phyloP scores from a whole-genome alignment of 1,140 invertebrate genomes.

The Eupristina koningsbergeri region DNA sequence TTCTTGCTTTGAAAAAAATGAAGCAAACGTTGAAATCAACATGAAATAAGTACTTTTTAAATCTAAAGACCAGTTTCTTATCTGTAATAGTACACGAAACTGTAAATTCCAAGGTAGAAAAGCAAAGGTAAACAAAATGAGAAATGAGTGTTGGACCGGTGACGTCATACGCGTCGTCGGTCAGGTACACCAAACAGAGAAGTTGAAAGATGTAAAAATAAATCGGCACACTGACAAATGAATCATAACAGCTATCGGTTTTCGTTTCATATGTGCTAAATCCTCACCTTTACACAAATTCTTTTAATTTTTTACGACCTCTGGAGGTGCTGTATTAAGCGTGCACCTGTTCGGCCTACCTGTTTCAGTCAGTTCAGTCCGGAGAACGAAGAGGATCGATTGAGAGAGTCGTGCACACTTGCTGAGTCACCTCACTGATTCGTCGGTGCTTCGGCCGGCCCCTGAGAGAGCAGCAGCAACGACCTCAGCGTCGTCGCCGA shows the following conservation, averaged over 20 bases:
- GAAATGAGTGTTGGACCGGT: slow-evolving; percentile 10
- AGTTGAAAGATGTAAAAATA: not conserved
- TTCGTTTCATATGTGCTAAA: too few species aligned
- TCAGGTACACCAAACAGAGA: not conserved
- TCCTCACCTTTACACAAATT: too few species aligned
- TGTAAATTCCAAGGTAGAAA: not conserved
- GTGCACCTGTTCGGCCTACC: too few species aligned
- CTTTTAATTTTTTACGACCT: too few species aligned
- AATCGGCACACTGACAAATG: not conserved
- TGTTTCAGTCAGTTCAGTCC: too few species aligned
- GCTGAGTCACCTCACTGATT: not conserved
- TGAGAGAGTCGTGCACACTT: not conserved
- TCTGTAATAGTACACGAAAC: not conserved
- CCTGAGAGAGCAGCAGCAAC: not conserved
- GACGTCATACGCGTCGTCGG: slow-evolving; percentile 2
- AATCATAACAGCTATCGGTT: too few species aligned
- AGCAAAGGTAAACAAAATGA: not conserved
- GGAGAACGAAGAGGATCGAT: too few species aligned
- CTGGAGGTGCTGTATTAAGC: too few species aligned
- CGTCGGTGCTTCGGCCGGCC: not conserved
- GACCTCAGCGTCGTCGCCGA: not conserved
- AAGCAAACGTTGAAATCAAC: not conserved
- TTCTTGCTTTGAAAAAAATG: not conserved
- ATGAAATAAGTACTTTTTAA: too few species aligned
- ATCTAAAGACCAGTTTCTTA: too few species aligned